Conservation (phyloP, 2,797 vertebrate species). For the Pagetopsis macropterus region DNA sequence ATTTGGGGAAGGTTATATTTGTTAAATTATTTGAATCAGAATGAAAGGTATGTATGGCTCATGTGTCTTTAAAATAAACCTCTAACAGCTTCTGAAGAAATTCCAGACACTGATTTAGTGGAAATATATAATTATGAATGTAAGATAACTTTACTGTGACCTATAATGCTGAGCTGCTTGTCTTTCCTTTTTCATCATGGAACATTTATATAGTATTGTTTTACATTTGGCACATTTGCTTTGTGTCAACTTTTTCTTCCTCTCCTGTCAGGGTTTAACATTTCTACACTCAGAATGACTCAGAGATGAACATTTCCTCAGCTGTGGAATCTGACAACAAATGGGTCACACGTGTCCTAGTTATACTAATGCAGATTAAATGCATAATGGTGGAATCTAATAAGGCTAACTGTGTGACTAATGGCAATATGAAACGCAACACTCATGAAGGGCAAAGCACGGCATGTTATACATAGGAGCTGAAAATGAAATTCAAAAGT, state of each 20-base stretch:
- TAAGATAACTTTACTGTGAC: background rate
- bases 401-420: constrained; percentile 17
- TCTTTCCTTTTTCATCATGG: background rate
- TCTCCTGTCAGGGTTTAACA: background rate
- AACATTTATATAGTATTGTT: background rate
- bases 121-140: background rate
- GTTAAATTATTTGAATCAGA: background rate
- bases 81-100: background rate
- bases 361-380: constrained; percentile 21
- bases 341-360: background rate
- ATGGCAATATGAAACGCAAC: constrained; percentile 20
- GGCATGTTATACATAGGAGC: background rate
- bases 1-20: background rate
- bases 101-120: too few relatives aligned
- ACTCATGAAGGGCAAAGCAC: constrained; percentile 3
- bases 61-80: background rate
- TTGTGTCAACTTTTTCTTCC: background rate
- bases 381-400: background rate
- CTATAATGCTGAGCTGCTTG: background rate
- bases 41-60: background rate
- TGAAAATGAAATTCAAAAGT: constrained; percentile 11
- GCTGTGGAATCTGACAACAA: background rate
- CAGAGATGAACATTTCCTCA: background rate
- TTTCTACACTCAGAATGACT: background rate
- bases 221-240: background rate